Base-by-base conservation (phyloP, 1,140 invertebrate species). In the Drosophila mojavensis region DNA sequence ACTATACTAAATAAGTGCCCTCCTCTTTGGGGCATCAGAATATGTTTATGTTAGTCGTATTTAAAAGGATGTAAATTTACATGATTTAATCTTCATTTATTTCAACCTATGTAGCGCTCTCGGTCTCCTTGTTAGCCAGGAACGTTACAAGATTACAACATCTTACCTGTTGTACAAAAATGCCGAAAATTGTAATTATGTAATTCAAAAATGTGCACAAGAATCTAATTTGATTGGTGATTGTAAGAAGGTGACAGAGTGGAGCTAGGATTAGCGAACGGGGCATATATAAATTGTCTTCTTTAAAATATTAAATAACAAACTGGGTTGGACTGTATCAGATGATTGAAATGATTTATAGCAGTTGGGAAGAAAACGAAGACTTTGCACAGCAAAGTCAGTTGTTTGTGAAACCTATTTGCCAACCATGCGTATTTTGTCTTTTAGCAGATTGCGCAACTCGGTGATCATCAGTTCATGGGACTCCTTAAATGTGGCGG, bases 391-490 rank as follows among this genome's bases (percentile, higher is more conserved):
- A 85, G 81, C 81, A 78, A 85, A 85, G 74, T 51, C 56, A 47
- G 41, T 17, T 13, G 17, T 17, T 26, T 47, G 48, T 11, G 20
- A 59, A 53, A 36, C 66, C 67, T 90, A 89, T 68, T 89, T 89
- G 43, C 76, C 79, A 43, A 85, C 62, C 84, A 92, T 91, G 20
- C 91, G 91, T 6, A 92, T 90, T 84, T 92, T 92, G 58, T 92
- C 92, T 59, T 92, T 92, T 10, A 92, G 60, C 51, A 92, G 63
- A 69, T 92, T 91, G 33, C 79, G 67, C 24, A 92, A 50, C 62
- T 92, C 92, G n/a, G 88, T 85, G 11, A 92, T 64, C 77, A 91
- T 91, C 20, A 91, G 78, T 36, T 90, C 84, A 66, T 92, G 92
- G 3, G 82, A 92, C 55, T 92, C 91, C 45, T 91, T 92, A 20